Conservation (phyloP, 2,797 vertebrate genomes). For the Nasua narica region DNA sequence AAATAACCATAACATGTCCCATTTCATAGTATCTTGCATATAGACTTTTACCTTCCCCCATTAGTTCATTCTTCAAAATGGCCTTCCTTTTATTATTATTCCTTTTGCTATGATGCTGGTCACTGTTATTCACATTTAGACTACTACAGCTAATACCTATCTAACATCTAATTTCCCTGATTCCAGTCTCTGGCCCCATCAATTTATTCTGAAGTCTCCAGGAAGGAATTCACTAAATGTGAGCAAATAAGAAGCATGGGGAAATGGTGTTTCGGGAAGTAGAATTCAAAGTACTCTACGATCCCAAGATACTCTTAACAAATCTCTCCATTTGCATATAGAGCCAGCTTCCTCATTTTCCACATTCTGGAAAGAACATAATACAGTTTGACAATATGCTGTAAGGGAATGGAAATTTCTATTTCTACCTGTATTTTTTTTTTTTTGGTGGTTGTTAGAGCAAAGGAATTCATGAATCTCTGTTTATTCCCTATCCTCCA, state of each 20-base stretch:
- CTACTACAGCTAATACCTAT: background rate
- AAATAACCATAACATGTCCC: background rate
- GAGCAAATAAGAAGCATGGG: background rate
- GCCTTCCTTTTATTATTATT: background rate
- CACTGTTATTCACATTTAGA: background rate
- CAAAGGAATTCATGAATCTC: background rate
- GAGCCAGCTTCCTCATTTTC: background rate
- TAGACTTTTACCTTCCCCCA: background rate
- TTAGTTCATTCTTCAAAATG: background rate
- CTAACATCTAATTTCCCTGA: background rate
- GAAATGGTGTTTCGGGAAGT: background rate
- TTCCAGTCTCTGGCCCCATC: background rate
- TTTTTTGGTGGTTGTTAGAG: background rate
- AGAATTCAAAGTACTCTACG: background rate
- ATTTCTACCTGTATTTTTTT: background rate
- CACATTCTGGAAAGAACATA: background rate
- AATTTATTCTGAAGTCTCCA: background rate
- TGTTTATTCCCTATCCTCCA: background rate
- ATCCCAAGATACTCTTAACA: background rate
- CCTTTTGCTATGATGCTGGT: background rate
- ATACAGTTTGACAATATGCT: background rate
- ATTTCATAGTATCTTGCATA: background rate
- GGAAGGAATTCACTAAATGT: background rate
- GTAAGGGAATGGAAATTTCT: background rate
- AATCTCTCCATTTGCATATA: background rate